Percentiles rank a stretch among this genome's conserved stretches.
phyloP scores from a whole-genome alignment of 2,113 vertebrate genomes.

The Catharus minimus region DNA sequence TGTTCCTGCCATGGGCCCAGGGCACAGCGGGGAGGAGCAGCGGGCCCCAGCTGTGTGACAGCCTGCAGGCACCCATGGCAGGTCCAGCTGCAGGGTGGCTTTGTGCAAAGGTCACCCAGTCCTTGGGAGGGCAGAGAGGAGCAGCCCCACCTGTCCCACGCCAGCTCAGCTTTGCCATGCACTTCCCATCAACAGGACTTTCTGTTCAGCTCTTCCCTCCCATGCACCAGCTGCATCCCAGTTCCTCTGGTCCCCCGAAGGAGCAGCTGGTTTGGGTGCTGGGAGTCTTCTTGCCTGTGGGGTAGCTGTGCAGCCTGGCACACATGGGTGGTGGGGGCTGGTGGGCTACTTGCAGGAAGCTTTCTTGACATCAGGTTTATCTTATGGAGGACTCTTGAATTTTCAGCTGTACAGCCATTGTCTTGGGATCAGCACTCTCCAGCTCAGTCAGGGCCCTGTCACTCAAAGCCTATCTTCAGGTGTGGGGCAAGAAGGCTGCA shows the following conservation, averaged over 20 bases:
- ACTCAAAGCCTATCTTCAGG: neutral
- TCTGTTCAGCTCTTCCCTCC: neutral
- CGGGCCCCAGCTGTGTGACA: neutral
- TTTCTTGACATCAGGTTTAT: slow-evolving; percentile 6
- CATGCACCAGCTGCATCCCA: rapidly evolving
- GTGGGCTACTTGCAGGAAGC: neutral
- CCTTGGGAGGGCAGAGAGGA: neutral
- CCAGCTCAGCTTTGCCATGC: neutral
- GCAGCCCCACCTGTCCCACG: rapidly evolving
- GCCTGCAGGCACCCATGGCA: rapidly evolving
- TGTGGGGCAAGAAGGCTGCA: neutral
- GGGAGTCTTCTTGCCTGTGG: neutral
- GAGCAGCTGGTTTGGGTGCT: neutral
- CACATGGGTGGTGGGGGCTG: rapidly evolving
- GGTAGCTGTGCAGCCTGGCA: neutral
- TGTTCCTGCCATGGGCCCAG: rapidly evolving
- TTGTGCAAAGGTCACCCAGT: rapidly evolving
- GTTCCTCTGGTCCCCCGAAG: neutral
- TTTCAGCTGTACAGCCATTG: neutral
- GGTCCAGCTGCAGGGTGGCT: neutral
- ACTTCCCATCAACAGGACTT: neutral
- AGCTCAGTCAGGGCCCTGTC: neutral
- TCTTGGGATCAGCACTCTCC: slow-evolving; percentile 17
- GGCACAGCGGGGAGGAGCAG: neutral
- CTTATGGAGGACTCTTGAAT: neutral